phyloP scores from a whole-genome alignment of 2,113 vertebrate species.

The Psilopsiagon aurifrons region DNA sequence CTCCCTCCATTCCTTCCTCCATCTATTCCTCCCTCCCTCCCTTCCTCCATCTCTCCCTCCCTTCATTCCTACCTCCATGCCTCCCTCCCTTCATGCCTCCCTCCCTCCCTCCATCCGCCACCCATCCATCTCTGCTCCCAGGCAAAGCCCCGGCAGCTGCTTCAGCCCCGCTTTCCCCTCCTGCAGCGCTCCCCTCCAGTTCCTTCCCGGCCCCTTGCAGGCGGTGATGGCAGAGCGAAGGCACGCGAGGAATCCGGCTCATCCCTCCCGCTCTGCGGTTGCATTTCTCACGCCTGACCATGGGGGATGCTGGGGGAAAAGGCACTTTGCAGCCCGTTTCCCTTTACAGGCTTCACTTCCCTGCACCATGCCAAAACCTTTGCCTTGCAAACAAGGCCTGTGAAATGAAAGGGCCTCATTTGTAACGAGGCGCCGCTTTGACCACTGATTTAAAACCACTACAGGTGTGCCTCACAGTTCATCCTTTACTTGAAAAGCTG shows the following conservation, averaged over 20 bases:
- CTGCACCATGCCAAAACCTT: rapidly evolving
- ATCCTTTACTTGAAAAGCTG: background rate
- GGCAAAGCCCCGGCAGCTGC: background rate
- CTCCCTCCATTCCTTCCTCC: background rate
- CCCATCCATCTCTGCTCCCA: background rate
- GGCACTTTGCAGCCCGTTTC: background rate
- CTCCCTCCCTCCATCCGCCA: too few species aligned
- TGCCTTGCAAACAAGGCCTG: background rate
- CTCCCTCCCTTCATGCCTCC: too few species aligned
- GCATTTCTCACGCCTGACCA: background rate
- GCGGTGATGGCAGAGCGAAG: background rate
- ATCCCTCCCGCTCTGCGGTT: background rate
- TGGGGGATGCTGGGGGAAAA: background rate
- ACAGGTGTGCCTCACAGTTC: background rate
- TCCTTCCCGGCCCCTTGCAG: background rate
- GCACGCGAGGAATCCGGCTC: background rate
- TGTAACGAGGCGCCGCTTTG: background rate
- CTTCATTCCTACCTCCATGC: background rate
- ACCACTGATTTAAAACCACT: background rate
- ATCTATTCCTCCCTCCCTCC: too few species aligned
- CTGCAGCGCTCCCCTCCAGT: background rate
- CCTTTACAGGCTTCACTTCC: background rate
- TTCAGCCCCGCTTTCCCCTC: background rate
- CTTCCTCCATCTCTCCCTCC: too few species aligned
- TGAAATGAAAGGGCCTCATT: background rate